Evolutionary conservation across 2,113 vertebrate genomes (phyloP), one percentile per base, ranked within the genome.

Genomic region (Vimba vimba): DNA sequence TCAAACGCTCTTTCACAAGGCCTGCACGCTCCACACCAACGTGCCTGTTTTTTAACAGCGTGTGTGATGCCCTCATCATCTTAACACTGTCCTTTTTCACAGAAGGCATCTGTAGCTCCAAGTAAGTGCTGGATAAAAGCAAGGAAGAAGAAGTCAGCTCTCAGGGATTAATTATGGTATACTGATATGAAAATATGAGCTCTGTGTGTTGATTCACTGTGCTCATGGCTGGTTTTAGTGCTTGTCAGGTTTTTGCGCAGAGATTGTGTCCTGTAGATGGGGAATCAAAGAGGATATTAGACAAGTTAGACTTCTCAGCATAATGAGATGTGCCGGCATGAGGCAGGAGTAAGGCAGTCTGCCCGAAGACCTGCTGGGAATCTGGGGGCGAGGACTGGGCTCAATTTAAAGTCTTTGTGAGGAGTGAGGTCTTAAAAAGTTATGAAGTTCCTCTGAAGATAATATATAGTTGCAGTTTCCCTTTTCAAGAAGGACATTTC

Each of bases 111-210:
- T 86, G 55, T 82, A 74, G 77, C 86, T 88, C 33, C 19, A 39
- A 88, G 89, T 81, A 78, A 82, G 27, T 60, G 62, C 69, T 33
- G 45, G 84, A 78, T 68, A 69, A 88, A 66, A 82, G 69, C 47
- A 13, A 62, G 47, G 39, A 66, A 80, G 43, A 47, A 36, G 39
- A 1, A 88, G 45, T 79, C 59, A 73, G 82, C 82, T 85, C 85
- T 86, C 1, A 71, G 78, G 78, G 84, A 89, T 88, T 86, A 85
- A 89, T 85, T 85, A 83, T 59, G 78, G 85, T 78, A 69, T 57
- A 57, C 78, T 82, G 87, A 88, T 88, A 78, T 60, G 83, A 82
- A 71, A 78, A 74, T 25, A 73, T 43, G n/a, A 87, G 81, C 83
- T 62, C 30, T 21, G 15, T 43, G 68, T 83, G 79, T 81, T 25